Base-by-base conservation (phyloP, 2,888 invertebrate genomes). In the Rhagonycha fulva region DNA sequence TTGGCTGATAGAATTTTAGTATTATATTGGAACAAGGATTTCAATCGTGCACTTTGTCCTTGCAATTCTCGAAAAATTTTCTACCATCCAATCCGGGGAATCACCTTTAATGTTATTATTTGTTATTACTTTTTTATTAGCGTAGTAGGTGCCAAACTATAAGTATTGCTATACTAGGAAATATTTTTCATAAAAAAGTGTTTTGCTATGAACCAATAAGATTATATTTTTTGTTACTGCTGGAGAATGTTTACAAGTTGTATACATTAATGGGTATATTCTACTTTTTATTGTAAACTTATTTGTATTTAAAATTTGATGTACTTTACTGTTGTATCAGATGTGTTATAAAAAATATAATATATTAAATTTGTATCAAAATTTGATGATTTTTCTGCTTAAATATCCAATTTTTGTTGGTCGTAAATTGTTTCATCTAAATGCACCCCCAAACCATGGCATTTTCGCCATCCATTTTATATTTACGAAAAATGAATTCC, bases 361-460 rank as follows among this genome's bases (percentile, higher is more conserved):
- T 70, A 24, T 70, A 70, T 62, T 23, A 62, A 70, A 62, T 70
- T 70, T 70, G 61, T 70, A 62, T 24, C 62, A 19, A 62, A 23
- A 62, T 30, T 5, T 70, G 12, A 62, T 14, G 62, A 70, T 19
- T 19, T 23, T 62, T n/a, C n/a, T n/a, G n/a, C n/a, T n/a, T n/a
- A n/a, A n/a, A n/a, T n/a, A n/a, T n/a, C n/a, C n/a, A n/a, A n/a
- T n/a, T n/a, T n/a, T n/a, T n/a, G n/a, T n/a, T n/a, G n/a, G n/a
- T n/a, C n/a, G 12, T 60, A 60, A 19, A 19, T 19, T 19, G 19
- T 19, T 19, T 19, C 19, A 19, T 19, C 2, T 2, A 19, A 19
- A 19, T 19, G 19, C 19, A 19, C 19, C 19, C 19, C 19, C 19
- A 19, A 19, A 19, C 19, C 19, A 19, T 19, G 19, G 19, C 19